Conservation (phyloP, 2,888 invertebrate genomes). For the Galerucella nymphaeae region DNA sequence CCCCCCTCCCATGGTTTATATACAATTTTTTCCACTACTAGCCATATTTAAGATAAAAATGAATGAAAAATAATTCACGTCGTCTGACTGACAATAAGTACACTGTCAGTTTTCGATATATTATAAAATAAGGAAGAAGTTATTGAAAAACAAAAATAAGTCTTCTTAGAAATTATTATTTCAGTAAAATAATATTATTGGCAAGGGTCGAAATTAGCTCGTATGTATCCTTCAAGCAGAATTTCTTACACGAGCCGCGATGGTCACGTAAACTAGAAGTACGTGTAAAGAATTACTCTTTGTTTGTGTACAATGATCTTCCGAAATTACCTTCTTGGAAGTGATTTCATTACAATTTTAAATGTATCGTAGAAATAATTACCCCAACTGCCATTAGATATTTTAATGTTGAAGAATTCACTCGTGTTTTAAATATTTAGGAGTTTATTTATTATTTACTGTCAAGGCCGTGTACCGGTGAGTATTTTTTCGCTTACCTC, state of each 20-base stretch:
- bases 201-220: not conserved
- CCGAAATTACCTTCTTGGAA: constrained; percentile 22
- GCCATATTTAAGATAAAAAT: no score
- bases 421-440: not conserved
- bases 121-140: no score
- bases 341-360: constrained; percentile 23
- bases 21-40: no score
- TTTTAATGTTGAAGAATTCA: not conserved
- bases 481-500: no score
- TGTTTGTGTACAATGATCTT: constrained; percentile 30
- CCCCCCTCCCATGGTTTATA: no score
- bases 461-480: constrained; percentile 1
- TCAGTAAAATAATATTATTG: not conserved
- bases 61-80: no score
- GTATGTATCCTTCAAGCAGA: constrained; percentile 6
- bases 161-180: no score
- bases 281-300: constrained; percentile 32
- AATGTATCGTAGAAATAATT: constrained; percentile 20
- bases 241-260: constrained; percentile 15
- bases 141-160: no score
- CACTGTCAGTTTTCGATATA: no score
- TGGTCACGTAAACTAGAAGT: constrained; percentile 22
- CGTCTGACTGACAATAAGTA: no score
- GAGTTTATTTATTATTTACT: not conserved
- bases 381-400: constrained; percentile 4